Base-by-base conservation (phyloP, 2,888 invertebrate genomes). In the Merodon equestris region DNA sequence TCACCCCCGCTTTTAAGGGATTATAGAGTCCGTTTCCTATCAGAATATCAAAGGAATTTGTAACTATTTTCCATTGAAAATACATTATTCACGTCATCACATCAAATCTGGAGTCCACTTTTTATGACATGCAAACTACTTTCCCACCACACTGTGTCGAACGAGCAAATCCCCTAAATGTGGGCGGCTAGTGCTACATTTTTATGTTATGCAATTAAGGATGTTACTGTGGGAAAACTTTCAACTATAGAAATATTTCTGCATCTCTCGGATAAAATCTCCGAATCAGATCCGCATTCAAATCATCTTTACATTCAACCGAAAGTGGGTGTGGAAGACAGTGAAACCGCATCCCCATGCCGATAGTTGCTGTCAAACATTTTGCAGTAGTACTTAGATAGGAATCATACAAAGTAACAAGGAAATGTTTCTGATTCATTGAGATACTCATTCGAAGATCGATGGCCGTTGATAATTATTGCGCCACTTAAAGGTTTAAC, bases 151-250 rank as follows among this genome's bases (percentile, higher is more conserved):
- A 58, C 54, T 48, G 48, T 54, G 9, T 10, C 0, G 38, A 13
- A n/a, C 10, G 7, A 15, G 14, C 44, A 38, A 27, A 14, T 12
- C 17, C 17, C 34, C 45, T 17, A 48, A 15, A 38, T 51, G 60
- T 70, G 57, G 58, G 51, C 44, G 57, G 27, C 27, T 4, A 27
- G 27, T 27, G 14, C 44, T 44, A 67, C 51, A 27, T 27, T 27
- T 47, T 44, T 15, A 27, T 70, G 53, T 60, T 40, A 53, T 40
- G 60, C 60, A 70, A 70, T 70, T 60, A 70, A 51, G 45, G 50
- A 44, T 12, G 18, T 17, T 7, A 27, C 27, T 27, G 10, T 36
- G 45, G 47, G 60, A 60, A 68, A 50, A 9, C 18, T 19, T 15
- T 7, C 36, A 44, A 58, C 36, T 42, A 34, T 19, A 45, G 38